These are phyloP conservation scores for Dinomys branickii DNA, from an alignment of 2,113 vertebrate species.

Conservation along the genomic window DNA sequence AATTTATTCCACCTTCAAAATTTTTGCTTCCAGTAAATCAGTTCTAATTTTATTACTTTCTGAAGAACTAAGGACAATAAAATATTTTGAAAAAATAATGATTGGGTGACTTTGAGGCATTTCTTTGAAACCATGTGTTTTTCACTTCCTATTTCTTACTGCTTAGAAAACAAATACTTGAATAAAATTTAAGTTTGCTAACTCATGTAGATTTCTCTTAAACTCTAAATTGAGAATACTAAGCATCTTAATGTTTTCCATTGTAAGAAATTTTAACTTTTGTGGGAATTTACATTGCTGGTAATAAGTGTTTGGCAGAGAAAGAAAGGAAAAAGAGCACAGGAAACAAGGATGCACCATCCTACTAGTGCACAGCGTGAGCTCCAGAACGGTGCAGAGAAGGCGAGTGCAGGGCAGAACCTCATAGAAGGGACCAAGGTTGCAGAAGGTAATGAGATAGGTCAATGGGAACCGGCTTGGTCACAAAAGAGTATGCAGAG, in stretches of 20 bases:
- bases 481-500: neutral
- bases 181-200: neutral
- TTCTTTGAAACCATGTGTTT: constrained; percentile 11
- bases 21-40: constrained; percentile 17
- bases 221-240: neutral
- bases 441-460: neutral
- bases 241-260: neutral
- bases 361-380: fast-evolving
- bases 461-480: neutral
- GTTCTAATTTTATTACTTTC: constrained; percentile 20
- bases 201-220: neutral
- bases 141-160: constrained; percentile 46
- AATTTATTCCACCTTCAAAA: constrained; percentile 44
- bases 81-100: neutral
- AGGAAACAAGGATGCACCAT: neutral
- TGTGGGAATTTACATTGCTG: neutral
- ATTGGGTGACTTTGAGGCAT: neutral
- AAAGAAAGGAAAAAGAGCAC: neutral
- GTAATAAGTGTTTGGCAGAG: neutral
- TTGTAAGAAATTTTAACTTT: neutral
- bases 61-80: constrained; percentile 38
- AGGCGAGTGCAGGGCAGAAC: neutral
- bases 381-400: neutral
- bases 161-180: constrained; percentile 26
- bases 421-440: neutral